Base-by-base conservation (phyloP, 1,140 invertebrate genomes). In the Rhopalosiphum padi region DNA sequence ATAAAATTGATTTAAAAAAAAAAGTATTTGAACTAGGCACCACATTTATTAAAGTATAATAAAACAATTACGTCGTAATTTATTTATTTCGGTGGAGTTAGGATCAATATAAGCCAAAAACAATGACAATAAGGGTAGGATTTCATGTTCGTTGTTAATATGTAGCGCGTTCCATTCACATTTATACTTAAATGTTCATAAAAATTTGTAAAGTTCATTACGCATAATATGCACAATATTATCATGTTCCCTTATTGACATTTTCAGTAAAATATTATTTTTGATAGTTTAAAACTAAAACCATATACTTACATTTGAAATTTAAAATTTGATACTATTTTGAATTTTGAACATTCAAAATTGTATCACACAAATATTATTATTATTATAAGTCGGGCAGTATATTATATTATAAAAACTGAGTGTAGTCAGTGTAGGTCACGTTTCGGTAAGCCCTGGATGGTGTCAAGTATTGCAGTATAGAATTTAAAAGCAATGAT, bases 321-420 rank as follows among this genome's bases (percentile, higher is more conserved):
- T n/a, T 68, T 68, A n/a, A 68, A 68, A 68, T 68, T 68, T n/a
- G 60, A 68, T 68, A 68, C 30, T 68, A 68, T 68, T n/a, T 68
- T n/a, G 15, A 68, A 68, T n/a, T n/a, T 68, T 68, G 3, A 68
- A n/a, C 15, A n/a, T n/a, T 68, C 5, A n/a, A 68, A 68, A 18
- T 68, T 18, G 60, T n/a, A 0, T 21, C 11, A n/a, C 18, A n/a
- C 15, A 68, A 68, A 68, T 68, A 68, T n/a, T 68, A n/a, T 68
- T 68, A 18, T 15, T 68, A 68, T 6, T 15, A n/a, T n/a, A 18
- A 68, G 11, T 15, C 15, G 4, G 15, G 18, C 1, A 18, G 30
- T 68, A 18, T 68, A 68, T 68, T n/a, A 68, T 25, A 23, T 18
- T 18, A n/a, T 68, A 68, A 4, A n/a, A 68, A n/a, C 4, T 68